Conservation (phyloP, 35 echinoderm and acorn worm genomes). For the Strongylocentrotus purpuratus region DNA sequence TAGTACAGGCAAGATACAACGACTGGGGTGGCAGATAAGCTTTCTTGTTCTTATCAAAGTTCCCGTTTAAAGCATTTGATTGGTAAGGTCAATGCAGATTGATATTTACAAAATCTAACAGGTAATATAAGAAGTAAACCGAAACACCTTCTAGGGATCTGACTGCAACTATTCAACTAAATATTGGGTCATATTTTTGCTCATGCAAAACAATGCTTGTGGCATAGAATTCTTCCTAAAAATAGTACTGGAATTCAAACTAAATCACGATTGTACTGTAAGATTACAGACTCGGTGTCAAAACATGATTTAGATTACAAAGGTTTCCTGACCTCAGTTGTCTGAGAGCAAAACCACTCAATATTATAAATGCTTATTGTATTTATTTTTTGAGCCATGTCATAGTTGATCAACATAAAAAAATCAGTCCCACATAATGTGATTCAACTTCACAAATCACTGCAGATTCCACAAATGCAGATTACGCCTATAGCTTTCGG, state of each 20-base stretch:
- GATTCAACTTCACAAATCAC: neutral
- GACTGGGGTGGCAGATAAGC: neutral
- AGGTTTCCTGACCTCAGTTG: neutral
- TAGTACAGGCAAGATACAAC: neutral
- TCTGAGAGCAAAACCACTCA: neutral
- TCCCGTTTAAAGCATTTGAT: neutral
- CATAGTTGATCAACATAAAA: neutral
- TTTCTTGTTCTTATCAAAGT: neutral
- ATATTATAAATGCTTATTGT: neutral
- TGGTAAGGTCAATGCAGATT: neutral
- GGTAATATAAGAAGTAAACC: neutral
- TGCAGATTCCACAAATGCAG: neutral
- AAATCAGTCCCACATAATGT: neutral
- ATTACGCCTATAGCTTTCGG: neutral
- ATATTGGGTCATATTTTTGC: slow-evolving; percentile 9
- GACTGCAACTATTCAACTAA: neutral
- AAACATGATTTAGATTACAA: slow-evolving; percentile 14
- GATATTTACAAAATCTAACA: neutral
- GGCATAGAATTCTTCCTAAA: neutral
- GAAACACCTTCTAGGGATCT: neutral
- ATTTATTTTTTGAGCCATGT: neutral
- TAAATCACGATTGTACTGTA: neutral
- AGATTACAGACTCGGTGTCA: neutral
- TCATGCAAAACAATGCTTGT: neutral
- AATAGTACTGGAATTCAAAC: neutral